Percentiles rank a stretch among this genome's conserved stretches.
These are phyloP conservation scores for Aramus guarauna DNA, from an alignment of 2,113 vertebrate genomes.

Conservation along the genomic window DNA sequence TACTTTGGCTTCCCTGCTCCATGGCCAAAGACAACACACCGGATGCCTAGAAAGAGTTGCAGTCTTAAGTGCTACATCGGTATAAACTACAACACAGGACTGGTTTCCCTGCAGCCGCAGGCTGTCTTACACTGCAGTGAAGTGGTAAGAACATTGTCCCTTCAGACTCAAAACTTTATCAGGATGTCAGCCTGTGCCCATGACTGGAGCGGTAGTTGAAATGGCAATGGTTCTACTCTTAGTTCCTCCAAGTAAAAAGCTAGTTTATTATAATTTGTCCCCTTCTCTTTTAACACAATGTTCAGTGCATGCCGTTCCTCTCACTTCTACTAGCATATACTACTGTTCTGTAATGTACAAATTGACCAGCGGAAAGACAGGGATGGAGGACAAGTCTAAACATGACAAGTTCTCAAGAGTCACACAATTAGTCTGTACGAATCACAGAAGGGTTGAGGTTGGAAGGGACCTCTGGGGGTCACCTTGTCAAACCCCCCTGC, in stretches of 20 bases:
- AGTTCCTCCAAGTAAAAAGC: neutral
- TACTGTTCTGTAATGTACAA: neutral
- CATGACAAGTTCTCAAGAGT: neutral
- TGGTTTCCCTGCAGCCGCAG: neutral
- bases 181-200: neutral
- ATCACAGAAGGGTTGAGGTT: neutral
- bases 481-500: neutral
- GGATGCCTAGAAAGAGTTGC: neutral
- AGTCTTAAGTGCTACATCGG: neutral
- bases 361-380: neutral
- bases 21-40: rapidly evolving
- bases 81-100: neutral
- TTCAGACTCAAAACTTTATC: neutral
- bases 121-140: neutral
- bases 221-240: neutral
- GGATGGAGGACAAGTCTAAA: neutral
- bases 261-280: neutral
- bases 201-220: neutral
- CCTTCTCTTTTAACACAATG: neutral
- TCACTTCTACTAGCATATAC: neutral
- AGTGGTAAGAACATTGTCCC: neutral
- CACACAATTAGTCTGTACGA: neutral
- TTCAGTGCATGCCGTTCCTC: neutral
- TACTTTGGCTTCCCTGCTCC: neutral
- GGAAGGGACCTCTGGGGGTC: neutral